Evolutionary conservation across 2,888 invertebrate species (phyloP).

Genomic region (Netelia inedita): DNA sequence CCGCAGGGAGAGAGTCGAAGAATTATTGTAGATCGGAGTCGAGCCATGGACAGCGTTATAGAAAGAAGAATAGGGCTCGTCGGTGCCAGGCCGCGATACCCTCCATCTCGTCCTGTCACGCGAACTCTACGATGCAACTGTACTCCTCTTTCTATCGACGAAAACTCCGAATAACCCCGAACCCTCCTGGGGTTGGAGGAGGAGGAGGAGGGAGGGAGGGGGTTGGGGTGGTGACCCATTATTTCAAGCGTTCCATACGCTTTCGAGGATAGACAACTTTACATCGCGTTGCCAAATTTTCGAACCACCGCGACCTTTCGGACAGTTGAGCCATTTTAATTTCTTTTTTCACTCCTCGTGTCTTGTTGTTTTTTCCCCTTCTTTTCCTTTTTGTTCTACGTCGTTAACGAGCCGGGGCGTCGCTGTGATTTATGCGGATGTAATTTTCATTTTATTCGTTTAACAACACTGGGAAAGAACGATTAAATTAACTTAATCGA

Average conservation of each 20-base stretch:
- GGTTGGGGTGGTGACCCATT: constrained; percentile 27
- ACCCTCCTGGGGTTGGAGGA: neutral
- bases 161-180: constrained; percentile 42
- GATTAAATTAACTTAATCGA: too few species aligned
- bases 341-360: neutral
- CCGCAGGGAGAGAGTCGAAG: constrained; percentile 72
- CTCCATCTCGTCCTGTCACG: constrained; percentile 75
- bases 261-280: neutral
- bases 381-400: neutral
- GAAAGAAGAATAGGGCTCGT: constrained; percentile 69
- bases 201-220: too few species aligned
- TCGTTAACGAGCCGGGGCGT: too few species aligned
- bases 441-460: too few species aligned
- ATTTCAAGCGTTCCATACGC: constrained; percentile 14
- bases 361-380: neutral
- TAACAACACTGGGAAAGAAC: too few species aligned
- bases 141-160: constrained; percentile 55
- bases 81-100: constrained; percentile 87
- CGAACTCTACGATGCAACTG: constrained; percentile 70
- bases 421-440: too few species aligned
- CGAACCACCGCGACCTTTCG: constrained; percentile 1
- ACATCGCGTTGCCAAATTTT: constrained; percentile 20
- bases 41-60: constrained; percentile 46
- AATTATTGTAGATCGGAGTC: constrained; percentile 83
- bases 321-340: constrained; percentile 3